Percentiles rank a stretch among this genome's conserved stretches.
phyloP scores from a whole-genome alignment of 2,797 vertebrate species.

The Threskiornis aethiopicus region DNA sequence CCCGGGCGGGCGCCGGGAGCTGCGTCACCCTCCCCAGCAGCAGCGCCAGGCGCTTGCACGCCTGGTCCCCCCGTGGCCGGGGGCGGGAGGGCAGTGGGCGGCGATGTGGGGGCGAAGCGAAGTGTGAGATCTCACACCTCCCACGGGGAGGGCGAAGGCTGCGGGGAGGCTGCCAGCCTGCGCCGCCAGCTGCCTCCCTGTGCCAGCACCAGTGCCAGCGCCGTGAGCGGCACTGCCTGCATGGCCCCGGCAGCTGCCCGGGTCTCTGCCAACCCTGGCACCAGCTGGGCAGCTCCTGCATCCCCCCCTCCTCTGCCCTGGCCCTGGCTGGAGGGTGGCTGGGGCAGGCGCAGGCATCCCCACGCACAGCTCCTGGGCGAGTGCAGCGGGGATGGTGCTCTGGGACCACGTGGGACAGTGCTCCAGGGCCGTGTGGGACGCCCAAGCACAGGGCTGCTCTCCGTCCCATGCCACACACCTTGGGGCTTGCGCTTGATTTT shows the following conservation, averaged over 20 bases:
- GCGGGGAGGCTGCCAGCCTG: not conserved
- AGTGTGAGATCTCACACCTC: not conserved
- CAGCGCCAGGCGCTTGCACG: not conserved
- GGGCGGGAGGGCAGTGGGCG: not conserved
- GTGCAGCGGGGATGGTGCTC: not conserved
- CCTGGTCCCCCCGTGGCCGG: rapidly evolving
- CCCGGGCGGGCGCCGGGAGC: rapidly evolving
- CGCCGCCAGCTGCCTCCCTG: not conserved
- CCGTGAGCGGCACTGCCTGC: rapidly evolving
- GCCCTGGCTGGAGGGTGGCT: not conserved
- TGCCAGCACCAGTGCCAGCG: not conserved
- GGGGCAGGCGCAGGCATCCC: not conserved
- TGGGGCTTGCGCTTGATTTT: not conserved
- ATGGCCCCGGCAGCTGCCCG: rapidly evolving
- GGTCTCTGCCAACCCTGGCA: not conserved
- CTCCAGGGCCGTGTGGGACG: rapidly evolving
- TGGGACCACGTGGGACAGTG: rapidly evolving
- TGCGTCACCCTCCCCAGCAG: rapidly evolving
- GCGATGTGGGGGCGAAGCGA: rapidly evolving
- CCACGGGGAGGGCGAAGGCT: not conserved
- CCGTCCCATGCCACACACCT: rapidly evolving
- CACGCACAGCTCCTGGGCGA: not conserved
- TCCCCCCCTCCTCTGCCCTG: not conserved
- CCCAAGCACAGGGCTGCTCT: not conserved
- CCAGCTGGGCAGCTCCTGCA: not conserved